These are phyloP conservation scores for Siderastrea radians DNA, from an alignment of 92 coral and sea anemone genomes.

Conservation along the genomic window DNA sequence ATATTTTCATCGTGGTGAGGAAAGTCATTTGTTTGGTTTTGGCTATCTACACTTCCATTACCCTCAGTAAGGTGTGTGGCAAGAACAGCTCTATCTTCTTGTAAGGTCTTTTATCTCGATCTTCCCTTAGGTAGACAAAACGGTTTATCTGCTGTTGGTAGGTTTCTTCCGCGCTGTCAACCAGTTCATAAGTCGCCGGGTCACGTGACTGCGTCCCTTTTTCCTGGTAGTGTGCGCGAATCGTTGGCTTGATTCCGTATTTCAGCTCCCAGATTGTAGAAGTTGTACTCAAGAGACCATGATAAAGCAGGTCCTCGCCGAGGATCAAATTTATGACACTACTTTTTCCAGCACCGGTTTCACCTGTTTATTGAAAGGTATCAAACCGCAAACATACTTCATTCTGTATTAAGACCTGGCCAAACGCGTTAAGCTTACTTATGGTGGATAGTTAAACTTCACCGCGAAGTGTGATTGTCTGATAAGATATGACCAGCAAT, in stretches of 20 bases:
- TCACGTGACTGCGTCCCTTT: not conserved
- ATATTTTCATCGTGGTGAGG: not conserved
- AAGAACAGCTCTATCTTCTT: slow-evolving; percentile 30
- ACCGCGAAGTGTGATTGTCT: too few species aligned
- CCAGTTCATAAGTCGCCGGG: not conserved
- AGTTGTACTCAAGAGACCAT: slow-evolving; percentile 32
- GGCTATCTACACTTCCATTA: not conserved
- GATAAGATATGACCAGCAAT: too few species aligned
- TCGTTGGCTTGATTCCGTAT: slow-evolving; percentile 2
- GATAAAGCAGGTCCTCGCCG: slow-evolving; percentile 21
- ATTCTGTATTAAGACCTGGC: not conserved
- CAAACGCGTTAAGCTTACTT: not conserved
- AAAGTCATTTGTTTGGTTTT: not conserved
- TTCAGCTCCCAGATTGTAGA: slow-evolving; percentile 38
- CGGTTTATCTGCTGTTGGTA: not conserved
- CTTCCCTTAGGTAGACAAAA: not conserved
- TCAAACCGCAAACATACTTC: not conserved
- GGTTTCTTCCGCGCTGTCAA: not conserved
- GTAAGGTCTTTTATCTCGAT: slow-evolving; percentile 14
- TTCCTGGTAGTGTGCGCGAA: slow-evolving; percentile 16
- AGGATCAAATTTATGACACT: slow-evolving; percentile 40
- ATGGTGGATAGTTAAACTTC: not conserved
- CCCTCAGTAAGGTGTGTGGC: slow-evolving; percentile 34
- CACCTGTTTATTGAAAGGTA: not conserved
- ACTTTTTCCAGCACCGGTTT: slow-evolving; percentile 43